Conservation (phyloP, 2,113 vertebrate genomes). For the Nyctibius bracteatus region DNA sequence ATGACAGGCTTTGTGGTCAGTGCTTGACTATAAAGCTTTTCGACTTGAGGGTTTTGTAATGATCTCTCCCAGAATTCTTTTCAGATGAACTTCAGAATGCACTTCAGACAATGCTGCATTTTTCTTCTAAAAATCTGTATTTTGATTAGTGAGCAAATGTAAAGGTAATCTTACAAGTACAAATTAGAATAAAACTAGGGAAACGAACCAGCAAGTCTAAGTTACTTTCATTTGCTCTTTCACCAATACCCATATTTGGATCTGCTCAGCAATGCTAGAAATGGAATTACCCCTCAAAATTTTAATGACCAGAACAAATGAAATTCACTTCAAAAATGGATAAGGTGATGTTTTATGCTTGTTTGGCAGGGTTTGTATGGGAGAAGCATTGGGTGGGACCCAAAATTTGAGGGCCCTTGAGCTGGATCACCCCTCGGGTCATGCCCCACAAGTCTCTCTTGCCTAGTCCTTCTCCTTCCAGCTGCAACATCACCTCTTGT, state of each 20-base stretch:
- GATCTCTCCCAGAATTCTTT: not conserved
- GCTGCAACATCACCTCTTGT: not conserved
- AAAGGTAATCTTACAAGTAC: not conserved
- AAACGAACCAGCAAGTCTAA: not conserved
- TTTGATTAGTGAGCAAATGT: not conserved
- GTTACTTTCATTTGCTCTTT: not conserved
- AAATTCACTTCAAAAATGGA: not conserved
- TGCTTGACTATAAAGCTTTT: not conserved
- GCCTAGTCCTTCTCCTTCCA: not conserved
- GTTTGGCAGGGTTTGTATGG: not conserved
- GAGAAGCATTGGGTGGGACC: not conserved
- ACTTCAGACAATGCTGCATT: not conserved
- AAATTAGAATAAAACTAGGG: not conserved
- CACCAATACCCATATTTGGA: not conserved
- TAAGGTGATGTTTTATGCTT: not conserved
- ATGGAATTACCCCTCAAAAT: not conserved
- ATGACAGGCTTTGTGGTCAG: not conserved
- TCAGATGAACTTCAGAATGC: not conserved
- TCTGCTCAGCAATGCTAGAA: not conserved
- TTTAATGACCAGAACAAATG: not conserved
- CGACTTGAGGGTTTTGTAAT: not conserved
- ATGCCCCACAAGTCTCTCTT: accelerated
- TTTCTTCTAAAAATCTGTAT: not conserved
- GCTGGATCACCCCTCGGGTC: not conserved
- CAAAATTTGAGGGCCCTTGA: not conserved